Percentiles rank a stretch among this genome's conserved stretches.
phyloP scores from a whole-genome alignment of 2,888 invertebrate genomes.

The Pheosia gnoma region DNA sequence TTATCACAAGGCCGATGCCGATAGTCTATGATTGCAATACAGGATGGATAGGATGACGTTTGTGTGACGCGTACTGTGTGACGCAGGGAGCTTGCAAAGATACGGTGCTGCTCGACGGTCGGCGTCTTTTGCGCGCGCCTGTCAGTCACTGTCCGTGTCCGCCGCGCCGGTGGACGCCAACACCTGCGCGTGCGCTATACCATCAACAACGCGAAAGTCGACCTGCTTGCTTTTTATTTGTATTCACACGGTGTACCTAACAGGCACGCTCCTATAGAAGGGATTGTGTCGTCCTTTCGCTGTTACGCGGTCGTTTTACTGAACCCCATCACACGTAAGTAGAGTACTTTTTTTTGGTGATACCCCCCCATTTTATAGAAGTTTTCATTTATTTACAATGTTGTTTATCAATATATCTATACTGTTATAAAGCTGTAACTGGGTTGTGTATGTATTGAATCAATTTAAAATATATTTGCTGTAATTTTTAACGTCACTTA shows the following conservation, averaged over 20 bases:
- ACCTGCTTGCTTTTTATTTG: slow-evolving; percentile 62
- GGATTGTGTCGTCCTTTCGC: slow-evolving; percentile 55
- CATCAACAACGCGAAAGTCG: slow-evolving; percentile 67
- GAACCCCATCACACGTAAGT: slow-evolving; percentile 48
- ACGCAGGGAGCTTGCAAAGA: slow-evolving; percentile 38
- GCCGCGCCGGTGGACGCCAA: slow-evolving; percentile 61
- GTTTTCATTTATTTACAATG: no score
- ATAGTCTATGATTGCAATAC: slow-evolving; percentile 12
- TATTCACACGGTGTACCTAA: slow-evolving; percentile 66
- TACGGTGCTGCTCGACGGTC: slow-evolving; percentile 24
- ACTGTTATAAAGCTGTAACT: no score
- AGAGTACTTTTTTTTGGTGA: slow-evolving; percentile 24
- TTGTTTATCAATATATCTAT: no score
- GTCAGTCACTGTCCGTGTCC: slow-evolving; percentile 63
- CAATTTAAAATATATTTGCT: no score
- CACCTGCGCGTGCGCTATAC: slow-evolving; percentile 58
- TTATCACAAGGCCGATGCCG: slow-evolving; percentile 12
- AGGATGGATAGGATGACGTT: slow-evolving; percentile 26
- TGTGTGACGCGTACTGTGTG: slow-evolving; percentile 35
- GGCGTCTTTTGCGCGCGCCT: slow-evolving; percentile 41
- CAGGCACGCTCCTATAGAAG: slow-evolving; percentile 58
- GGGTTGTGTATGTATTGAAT: no score
- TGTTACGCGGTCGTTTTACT: slow-evolving; percentile 43
- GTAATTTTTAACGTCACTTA: no score
- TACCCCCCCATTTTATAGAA: neutral